Percentiles rank a stretch among this genome's conserved stretches.
Evolutionary conservation across 2,113 vertebrate genomes (phyloP).

Genomic region (Onychostruthus taczanowskii): DNA sequence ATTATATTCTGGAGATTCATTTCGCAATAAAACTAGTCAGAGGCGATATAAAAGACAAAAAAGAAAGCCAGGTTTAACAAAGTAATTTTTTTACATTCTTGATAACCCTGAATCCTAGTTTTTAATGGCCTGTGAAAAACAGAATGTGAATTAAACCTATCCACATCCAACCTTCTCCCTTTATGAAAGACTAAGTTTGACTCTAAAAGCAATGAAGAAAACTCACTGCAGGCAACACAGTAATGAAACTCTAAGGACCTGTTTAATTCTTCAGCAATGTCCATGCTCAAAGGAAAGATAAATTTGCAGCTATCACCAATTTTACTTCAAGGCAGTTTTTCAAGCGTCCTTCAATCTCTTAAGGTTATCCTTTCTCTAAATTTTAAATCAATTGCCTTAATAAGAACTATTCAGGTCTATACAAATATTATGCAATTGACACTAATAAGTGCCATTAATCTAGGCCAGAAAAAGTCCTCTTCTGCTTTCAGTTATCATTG

Average conservation of each 20-base stretch:
- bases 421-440: background rate
- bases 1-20: background rate
- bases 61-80: background rate
- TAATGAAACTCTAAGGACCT: background rate
- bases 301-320: background rate
- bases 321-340: background rate
- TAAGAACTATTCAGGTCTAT: background rate
- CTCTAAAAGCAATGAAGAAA: background rate
- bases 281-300: background rate
- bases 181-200: background rate
- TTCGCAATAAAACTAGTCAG: background rate
- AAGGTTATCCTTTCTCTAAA: background rate
- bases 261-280: background rate
- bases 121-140: background rate
- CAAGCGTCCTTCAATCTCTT: background rate
- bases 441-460: background rate
- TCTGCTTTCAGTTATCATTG: background rate
- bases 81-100: background rate
- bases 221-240: accelerated
- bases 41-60: background rate
- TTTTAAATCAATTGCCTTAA: background rate
- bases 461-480: background rate
- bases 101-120: background rate
- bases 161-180: background rate
- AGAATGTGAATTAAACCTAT: background rate